Percentiles rank a stretch among this genome's conserved stretches.
phyloP scores from a whole-genome alignment of 2,888 invertebrate species.

The Caenorhabditis angaria region DNA sequence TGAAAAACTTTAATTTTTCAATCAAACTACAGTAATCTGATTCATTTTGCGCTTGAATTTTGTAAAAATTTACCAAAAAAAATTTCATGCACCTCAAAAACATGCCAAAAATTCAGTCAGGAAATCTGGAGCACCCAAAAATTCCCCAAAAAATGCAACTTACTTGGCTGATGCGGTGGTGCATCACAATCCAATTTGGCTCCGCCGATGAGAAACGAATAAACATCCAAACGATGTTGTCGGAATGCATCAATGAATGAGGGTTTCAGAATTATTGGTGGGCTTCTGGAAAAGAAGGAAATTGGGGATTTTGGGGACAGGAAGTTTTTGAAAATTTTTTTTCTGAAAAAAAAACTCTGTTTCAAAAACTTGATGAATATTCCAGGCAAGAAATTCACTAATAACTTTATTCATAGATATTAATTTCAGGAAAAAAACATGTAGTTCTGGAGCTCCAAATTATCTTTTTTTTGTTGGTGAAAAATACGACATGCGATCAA shows the following conservation, averaged over 20 bases:
- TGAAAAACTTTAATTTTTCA: too few species aligned
- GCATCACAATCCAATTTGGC: slow-evolving; percentile 65
- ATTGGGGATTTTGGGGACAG: slow-evolving; percentile 27
- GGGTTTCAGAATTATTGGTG: slow-evolving; percentile 52
- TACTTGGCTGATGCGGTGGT: slow-evolving; percentile 69
- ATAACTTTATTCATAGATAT: too few species aligned
- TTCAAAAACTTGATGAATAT: neutral
- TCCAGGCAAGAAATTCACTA: too few species aligned
- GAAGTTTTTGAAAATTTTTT: neutral
- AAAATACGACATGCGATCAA: too few species aligned
- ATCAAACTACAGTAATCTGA: too few species aligned
- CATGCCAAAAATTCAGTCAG: too few species aligned
- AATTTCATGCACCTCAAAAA: neutral
- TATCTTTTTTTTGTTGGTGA: too few species aligned
- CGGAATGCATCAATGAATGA: slow-evolving; percentile 52
- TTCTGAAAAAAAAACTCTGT: neutral
- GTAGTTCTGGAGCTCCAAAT: too few species aligned
- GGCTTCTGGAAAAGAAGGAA: slow-evolving; percentile 22
- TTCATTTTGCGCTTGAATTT: too few species aligned
- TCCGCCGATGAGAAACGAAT: slow-evolving; percentile 62
- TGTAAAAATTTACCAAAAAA: too few species aligned
- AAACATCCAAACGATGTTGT: slow-evolving; percentile 56
- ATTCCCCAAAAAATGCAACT: slow-evolving; percentile 39
- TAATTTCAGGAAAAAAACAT: too few species aligned
- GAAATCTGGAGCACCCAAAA: too few species aligned